Base-by-base conservation (phyloP, 30 jellyfish, hydroid and myxozoan species). In the Rhopilema esculentum region DNA sequence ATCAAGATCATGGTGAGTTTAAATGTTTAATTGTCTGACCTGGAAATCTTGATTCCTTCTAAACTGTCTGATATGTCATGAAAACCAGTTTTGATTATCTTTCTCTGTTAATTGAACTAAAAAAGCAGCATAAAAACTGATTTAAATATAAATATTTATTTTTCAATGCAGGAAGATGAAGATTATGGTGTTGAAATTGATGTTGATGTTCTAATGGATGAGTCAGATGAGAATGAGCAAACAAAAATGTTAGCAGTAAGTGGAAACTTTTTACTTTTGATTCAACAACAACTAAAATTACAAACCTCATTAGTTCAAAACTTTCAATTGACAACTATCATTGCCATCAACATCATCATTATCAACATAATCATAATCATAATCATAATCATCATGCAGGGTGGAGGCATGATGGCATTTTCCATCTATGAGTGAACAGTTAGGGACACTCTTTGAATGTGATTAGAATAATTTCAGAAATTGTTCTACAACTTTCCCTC, bases 181-280 rank as follows among this genome's bases (percentile, higher is more conserved):
- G 91, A 84, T 20, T 91, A 83, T 63, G 91, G 85, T 24, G 88
- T 91, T 12, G 97, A 91, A 79, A 80, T 91, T 53, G 97, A 91
- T 78, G 89, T 91, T 23, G 97, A 91, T 77, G 77, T 89, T 63
- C 69, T 89, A 62, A 72, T 89, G 88, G 91, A 82, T 33, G 88
- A 89, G 69, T 57, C 91, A 2, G 93, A 89, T 82, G 90, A 66
- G 29, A 82, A 79, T 24, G 91, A 82, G 77, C 65, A 82, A 64
- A 61, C 51, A 66, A 72, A 82, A 49, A 89, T 89, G 97, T 48
- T 89, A 49, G 40, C 83, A 88, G 97, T 89, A 65, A 1, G 80
- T 40, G 57, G 12, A n/a, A 19, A 76, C 15, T 0, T 19, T 1
- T 21, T 29, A 20, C 57, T 27, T 30, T 66, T 20, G n/a, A n/a